These are phyloP conservation scores for Melanotus villosus DNA, from an alignment of 2,888 invertebrate genomes.

Conservation along the genomic window DNA sequence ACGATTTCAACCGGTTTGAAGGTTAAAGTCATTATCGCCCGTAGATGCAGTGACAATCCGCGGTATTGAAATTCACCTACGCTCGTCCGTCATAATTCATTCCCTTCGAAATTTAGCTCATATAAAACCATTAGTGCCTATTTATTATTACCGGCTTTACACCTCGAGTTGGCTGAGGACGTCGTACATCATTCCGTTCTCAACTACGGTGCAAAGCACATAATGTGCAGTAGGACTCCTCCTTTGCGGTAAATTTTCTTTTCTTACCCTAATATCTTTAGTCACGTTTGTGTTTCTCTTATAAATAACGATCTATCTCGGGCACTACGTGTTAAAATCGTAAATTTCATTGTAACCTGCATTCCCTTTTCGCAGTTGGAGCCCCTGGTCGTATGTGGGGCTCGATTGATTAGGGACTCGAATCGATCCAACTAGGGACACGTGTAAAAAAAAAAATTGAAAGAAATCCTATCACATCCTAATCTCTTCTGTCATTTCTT, in stretches of 20 bases:
- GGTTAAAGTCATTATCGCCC: conserved; percentile 24
- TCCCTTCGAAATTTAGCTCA: conserved; percentile 17
- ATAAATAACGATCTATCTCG: conserved; percentile 12
- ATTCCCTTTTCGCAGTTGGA: background rate
- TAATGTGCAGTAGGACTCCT: conserved; percentile 7
- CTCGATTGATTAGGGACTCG: conserved; percentile 32
- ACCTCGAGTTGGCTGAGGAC: conserved; percentile 10
- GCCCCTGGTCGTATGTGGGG: conserved; percentile 21
- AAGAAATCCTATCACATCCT: conserved; percentile 23
- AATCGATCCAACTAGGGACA: conserved; percentile 22
- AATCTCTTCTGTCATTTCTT: background rate
- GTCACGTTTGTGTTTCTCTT: conserved; percentile 19
- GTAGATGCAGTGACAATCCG: conserved; percentile 25
- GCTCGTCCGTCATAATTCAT: conserved; percentile 23
- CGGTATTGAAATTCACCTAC: conserved; percentile 18
- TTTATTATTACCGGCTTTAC: conserved; percentile 28
- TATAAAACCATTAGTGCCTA: conserved; percentile 33
- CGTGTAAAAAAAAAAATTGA: conserved; percentile 23
- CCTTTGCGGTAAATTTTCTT: background rate
- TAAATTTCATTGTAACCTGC: conserved; percentile 13
- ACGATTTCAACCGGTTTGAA: conserved; percentile 20
- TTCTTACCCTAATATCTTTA: background rate
- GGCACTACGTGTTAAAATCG: conserved; percentile 13
- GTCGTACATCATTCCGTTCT: conserved; percentile 4
- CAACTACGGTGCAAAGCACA: background rate